Percentiles rank a stretch among this genome's conserved stretches.
phyloP scores from a whole-genome alignment of 2,888 invertebrate genomes.

The Drosophila barbarae region DNA sequence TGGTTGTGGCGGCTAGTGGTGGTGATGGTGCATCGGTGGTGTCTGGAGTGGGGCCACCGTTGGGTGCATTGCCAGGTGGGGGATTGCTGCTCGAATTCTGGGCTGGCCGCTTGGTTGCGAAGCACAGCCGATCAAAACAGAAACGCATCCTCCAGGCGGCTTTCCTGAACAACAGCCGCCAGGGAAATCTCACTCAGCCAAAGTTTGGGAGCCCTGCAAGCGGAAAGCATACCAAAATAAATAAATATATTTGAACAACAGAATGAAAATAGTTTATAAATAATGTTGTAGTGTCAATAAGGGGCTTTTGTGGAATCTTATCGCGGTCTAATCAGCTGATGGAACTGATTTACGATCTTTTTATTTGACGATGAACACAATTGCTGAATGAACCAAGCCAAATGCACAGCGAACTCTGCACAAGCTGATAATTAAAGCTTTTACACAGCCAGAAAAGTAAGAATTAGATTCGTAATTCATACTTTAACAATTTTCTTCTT shows the following conservation, averaged over 20 bases:
- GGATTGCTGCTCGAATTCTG: conserved; percentile 47
- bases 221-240: conserved; percentile 14
- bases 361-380: conserved; percentile 6
- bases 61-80: conserved; percentile 40
- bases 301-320: conserved; percentile 27
- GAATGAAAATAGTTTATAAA: conserved; percentile 1
- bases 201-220: conserved; percentile 71
- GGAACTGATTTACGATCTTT: conserved; percentile 41
- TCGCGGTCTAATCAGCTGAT: conserved; percentile 30
- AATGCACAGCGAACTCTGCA: background rate
- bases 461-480: too few relatives aligned
- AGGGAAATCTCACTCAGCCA: conserved; percentile 62
- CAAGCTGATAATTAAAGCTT: conserved; percentile 3
- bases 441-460: background rate
- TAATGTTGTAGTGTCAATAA: conserved; percentile 12
- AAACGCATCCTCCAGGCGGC: conserved; percentile 93
- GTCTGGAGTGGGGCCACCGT: conserved; percentile 42
- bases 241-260: background rate
- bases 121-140: conserved; percentile 94
- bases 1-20: conserved; percentile 27
- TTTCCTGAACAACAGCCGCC: conserved; percentile 77
- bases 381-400: conserved; percentile 10
- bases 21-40: conserved; percentile 36
- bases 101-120: conserved; percentile 91
- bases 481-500: too few relatives aligned